phyloP scores from a whole-genome alignment of 2,888 invertebrate genomes.

The Stramonita haemastoma region DNA sequence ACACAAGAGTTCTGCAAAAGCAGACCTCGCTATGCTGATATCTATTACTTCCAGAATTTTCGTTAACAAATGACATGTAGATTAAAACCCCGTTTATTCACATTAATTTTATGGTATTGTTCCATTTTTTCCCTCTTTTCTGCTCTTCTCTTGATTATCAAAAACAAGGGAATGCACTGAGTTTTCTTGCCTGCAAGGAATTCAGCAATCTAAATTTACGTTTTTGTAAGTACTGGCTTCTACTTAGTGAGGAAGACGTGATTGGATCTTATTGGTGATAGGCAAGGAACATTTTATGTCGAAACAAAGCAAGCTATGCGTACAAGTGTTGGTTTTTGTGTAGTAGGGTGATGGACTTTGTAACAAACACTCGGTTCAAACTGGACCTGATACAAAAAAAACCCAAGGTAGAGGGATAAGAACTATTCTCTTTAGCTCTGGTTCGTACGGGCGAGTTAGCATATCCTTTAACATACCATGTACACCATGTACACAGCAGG shows the following conservation, averaged over 20 bases:
- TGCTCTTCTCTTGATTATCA: too few species aligned
- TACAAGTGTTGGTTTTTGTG: not conserved
- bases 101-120: too few species aligned
- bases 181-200: too few species aligned
- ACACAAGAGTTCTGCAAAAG: too few species aligned
- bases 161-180: too few species aligned
- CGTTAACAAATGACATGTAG: too few species aligned
- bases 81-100: too few species aligned
- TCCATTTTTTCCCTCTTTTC: too few species aligned
- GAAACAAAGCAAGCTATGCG: slow-evolving; percentile 10
- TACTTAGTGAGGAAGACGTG: not conserved
- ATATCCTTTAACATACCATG: not conserved
- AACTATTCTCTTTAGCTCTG: not conserved
- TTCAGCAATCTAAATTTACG: too few species aligned
- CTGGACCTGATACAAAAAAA: not conserved
- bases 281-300: not conserved
- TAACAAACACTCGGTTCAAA: not conserved
- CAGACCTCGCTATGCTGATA: too few species aligned
- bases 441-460: not conserved
- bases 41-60: too few species aligned
- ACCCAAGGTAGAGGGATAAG: not conserved
- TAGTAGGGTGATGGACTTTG: not conserved
- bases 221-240: not conserved
- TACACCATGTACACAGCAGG: not conserved
- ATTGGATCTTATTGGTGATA: not conserved